Evolutionary conservation across 2,888 invertebrate species (phyloP), one percentile per base, ranked within the genome.

Genomic region (Ptychoptera contaminata): DNA sequence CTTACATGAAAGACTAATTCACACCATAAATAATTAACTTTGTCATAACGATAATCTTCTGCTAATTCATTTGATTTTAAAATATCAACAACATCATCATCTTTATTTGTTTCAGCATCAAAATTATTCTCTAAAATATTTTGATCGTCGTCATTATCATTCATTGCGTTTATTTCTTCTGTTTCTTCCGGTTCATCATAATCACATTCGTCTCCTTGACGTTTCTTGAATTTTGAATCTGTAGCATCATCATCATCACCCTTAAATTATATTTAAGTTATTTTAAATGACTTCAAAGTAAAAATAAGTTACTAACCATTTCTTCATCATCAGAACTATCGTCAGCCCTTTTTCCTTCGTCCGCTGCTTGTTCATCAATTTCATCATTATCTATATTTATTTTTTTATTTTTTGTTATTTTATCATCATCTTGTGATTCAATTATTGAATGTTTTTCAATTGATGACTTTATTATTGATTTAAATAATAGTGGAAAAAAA

Each of bases 11-110:
- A 77, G 0, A 78, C 81, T 4, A 94, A 61, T 60, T 83, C 77
- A 59, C 91, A 93, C 93, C 93, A 96, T 43, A 74, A 67, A 53
- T 81, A 69, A n/a, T 77, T 67, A 44, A 79, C 72, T 2, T 70
- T 72, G 58, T 97, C 94, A 57, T 78, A 91, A 1, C 67, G 69
- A 58, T 91, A 94, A 34, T 67, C 66, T 41, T 59, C 66, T 10
- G 63, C 61, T 56, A 60, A 56, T 39, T 57, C 51, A 47, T 64
- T 62, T 12, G 31, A 16, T 5, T 51, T 52, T 0, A 59, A 50
- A 54, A 70, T 52, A 52, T 60, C 49, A 7, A 56, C 55, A 8
- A 54, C 54, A 11, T 49, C 46, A 43, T 63, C 50, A 48, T 67
- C 67, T 1, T 57, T 61, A n/a, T n/a, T n/a, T 51, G 55, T 52